Evolutionary conservation across 2,888 invertebrate genomes (phyloP).

Genomic region (Athalia circularis): DNA sequence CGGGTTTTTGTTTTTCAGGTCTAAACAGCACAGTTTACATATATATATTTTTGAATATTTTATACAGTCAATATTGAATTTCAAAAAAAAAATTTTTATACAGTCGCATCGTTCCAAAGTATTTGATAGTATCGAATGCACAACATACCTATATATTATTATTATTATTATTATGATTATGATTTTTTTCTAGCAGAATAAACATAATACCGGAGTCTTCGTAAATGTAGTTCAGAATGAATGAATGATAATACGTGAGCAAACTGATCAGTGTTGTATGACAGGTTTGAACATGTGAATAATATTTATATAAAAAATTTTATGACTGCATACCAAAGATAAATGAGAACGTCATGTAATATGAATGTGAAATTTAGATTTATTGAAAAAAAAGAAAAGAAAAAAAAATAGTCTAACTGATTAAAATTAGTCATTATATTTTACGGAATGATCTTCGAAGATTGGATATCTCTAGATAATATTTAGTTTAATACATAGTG

Average conservation of each 20-base stretch:
- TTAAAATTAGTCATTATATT: constrained; percentile 45
- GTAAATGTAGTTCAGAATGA: constrained; percentile 7
- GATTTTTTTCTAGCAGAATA: constrained; percentile 45
- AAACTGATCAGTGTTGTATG: constrained; percentile 51
- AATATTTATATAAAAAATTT: constrained; percentile 64
- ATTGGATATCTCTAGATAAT: constrained; percentile 18
- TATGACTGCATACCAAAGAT: constrained; percentile 73
- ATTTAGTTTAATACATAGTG: no score
- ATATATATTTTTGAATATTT: constrained; percentile 39
- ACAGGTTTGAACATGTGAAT: constrained; percentile 60
- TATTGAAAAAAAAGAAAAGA: neutral
- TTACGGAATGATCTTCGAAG: constrained; percentile 49
- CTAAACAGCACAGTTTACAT: constrained; percentile 14
- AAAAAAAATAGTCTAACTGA: constrained; percentile 37
- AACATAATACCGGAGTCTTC: constrained; percentile 18
- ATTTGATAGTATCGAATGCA: constrained; percentile 55
- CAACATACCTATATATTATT: constrained; percentile 50
- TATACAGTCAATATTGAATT: constrained; percentile 23
- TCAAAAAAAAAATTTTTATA: neutral
- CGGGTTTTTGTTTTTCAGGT: neutral
- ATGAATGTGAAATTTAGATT: constrained; percentile 63
- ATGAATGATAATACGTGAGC: constrained; percentile 45
- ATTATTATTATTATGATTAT: constrained; percentile 27
- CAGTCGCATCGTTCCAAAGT: constrained; percentile 38
- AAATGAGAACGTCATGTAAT: constrained; percentile 67